Conservation (phyloP, 2,888 invertebrate species). For the Phortica magna region DNA sequence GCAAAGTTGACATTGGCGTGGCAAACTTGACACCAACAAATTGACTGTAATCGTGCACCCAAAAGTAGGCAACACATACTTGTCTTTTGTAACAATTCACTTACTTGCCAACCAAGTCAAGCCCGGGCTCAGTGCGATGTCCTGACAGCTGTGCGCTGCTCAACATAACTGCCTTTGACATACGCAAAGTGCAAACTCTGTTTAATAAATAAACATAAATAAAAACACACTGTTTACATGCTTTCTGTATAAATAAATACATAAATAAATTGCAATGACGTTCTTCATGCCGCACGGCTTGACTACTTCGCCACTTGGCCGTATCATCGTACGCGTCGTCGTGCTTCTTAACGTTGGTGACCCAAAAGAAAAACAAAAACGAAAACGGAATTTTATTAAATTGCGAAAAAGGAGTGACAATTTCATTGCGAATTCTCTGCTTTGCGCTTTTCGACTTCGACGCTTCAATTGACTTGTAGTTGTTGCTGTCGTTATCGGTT, state of each 20-base stretch:
- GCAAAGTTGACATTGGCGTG: background rate
- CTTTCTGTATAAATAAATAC: constrained; percentile 33
- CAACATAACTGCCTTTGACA: constrained; percentile 13
- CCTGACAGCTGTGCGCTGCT: background rate
- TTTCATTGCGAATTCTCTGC: background rate
- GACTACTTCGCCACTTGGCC: background rate
- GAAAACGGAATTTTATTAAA: constrained; percentile 5
- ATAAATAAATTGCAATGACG: constrained; percentile 22
- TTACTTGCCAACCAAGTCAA: background rate
- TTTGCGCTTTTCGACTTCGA: background rate
- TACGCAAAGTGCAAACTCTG: constrained; percentile 7
- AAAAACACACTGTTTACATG: constrained; percentile 32
- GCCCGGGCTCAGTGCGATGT: background rate
- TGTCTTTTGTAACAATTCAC: too few species aligned
- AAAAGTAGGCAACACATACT: background rate
- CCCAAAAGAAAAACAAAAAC: background rate
- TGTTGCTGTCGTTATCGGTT: background rate
- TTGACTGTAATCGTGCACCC: background rate
- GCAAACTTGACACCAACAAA: constrained; percentile 23
- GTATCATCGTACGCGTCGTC: background rate
- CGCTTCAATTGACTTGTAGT: background rate
- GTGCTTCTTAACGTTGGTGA: background rate
- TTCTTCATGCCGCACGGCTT: background rate
- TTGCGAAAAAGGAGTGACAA: background rate
- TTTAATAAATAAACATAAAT: constrained; percentile 27